Base-by-base conservation (phyloP, 2,113 vertebrate genomes). In the Setophaga kirtlandii region DNA sequence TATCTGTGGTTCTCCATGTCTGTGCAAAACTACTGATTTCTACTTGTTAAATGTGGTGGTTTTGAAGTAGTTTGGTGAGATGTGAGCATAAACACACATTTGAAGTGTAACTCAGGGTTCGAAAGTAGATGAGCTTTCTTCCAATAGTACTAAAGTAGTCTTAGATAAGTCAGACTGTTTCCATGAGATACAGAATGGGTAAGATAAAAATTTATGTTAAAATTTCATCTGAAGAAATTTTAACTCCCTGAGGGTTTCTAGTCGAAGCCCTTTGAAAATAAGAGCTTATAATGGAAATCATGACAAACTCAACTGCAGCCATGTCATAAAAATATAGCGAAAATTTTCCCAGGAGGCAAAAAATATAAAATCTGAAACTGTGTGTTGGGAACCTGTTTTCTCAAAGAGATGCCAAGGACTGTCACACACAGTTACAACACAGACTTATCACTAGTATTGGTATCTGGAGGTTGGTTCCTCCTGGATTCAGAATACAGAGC, bases 241-340 rank as follows among this genome's bases (percentile, higher is more conserved):
- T 87, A 91, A 96, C 68, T 94, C 91, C 87, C 92, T 95, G 93
- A 92, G 88, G 93, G 60, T 87, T 82, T 86, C 77, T 55, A 94
- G 78, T 74, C 8, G 75, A 96, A 93, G 86, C 59, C 33, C 81
- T 97, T 95, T 52, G n/a, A 67, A 91, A 92, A 63, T 17, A 78
- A 91, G 59, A 89, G 60, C 58, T 59, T 85, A 28, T 5, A 79
- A 50, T 18, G 16, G 42, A 82, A 96, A 73, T 33, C 8, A 18
- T 11, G 9, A 90, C 41, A 73, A 82, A 79, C 11, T 59, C 59
- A 78, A 90, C 18, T 18, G 35, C 50, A 88, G 31, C 23, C 33
- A 17, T 27, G 17, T 11, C 0, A 0, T 33, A 69, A 69, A 87
- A 50, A 89, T 8, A 47, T 0, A 90, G 71, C 11, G 47, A 83